Percentiles rank a stretch among this genome's conserved stretches.
Conservation (phyloP, 2,888 invertebrate genomes). For the Nymphalis polychloros region DNA sequence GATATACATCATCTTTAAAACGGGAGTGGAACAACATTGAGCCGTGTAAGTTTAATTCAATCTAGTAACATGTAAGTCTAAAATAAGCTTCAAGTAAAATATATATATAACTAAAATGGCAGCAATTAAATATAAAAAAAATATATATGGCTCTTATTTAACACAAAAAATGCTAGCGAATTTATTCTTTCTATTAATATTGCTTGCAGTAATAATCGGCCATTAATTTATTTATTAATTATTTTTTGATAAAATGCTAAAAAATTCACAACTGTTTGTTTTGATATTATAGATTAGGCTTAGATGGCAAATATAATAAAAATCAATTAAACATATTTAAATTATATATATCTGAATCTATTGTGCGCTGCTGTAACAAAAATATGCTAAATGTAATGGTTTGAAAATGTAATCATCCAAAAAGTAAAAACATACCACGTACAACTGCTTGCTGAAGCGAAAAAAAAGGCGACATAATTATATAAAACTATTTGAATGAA, state of each 20-base stretch:
- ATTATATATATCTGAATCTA: background rate
- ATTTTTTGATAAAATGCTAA: background rate
- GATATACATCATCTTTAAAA: conserved; percentile 32
- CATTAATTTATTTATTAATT: background rate
- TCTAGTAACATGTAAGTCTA: background rate
- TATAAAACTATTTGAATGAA: background rate
- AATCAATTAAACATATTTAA: background rate
- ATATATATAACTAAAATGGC: background rate
- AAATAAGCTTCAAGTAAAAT: background rate
- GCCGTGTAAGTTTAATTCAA: conserved; percentile 30
- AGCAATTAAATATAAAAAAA: background rate
- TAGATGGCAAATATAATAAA: background rate
- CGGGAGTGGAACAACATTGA: conserved; percentile 36
- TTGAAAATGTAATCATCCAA: background rate
- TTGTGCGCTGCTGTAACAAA: background rate
- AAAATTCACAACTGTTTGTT: background rate
- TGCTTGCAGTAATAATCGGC: background rate
- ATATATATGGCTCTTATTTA: background rate
- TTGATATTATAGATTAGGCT: background rate
- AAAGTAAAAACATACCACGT: background rate
- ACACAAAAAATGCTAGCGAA: conserved; percentile 12
- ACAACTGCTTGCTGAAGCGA: conserved; percentile 2
- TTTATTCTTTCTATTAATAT: conserved; percentile 6
- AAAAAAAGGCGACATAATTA: background rate
- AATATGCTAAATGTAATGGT: background rate